phyloP scores from a whole-genome alignment of 2,797 vertebrate genomes.

The Manis javanica region DNA sequence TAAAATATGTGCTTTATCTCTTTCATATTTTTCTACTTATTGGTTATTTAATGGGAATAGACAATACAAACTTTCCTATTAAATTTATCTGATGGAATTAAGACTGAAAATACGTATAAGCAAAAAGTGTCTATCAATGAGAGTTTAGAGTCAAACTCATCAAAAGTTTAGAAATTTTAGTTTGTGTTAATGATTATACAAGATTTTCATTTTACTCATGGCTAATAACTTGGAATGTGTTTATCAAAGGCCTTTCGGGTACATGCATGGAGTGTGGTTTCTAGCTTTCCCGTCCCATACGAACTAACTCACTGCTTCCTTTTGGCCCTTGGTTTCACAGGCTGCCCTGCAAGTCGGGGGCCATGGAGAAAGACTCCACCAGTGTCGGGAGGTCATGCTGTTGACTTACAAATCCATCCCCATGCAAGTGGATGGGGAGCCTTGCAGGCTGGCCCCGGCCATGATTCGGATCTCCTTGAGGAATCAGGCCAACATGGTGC shows the following conservation, averaged over 20 bases:
- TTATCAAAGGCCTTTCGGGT: not conserved
- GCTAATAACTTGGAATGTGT: not conserved
- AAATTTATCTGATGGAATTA: not conserved
- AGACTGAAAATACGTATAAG: not conserved
- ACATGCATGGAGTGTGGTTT: not conserved
- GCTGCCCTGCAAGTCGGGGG: conserved; percentile 98
- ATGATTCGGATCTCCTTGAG: conserved; percentile 96
- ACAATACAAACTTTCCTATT: not conserved
- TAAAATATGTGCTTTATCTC: not conserved
- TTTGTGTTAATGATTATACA: not conserved
- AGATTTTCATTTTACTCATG: not conserved
- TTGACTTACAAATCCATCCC: conserved; percentile 97
- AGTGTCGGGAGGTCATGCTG: conserved; percentile 97
- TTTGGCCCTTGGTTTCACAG: conserved; percentile 81
- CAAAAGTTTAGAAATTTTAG: not conserved
- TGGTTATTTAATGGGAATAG: not conserved
- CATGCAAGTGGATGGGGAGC: conserved; percentile 98
- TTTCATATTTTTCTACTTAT: not conserved
- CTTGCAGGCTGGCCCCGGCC: conserved; percentile 95
- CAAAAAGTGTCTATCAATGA: not conserved
- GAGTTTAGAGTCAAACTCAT: not conserved
- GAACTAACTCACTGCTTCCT: not conserved
- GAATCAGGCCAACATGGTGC: conserved; percentile 99
- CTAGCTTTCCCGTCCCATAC: not conserved
- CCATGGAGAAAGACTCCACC: conserved; percentile 96